These are phyloP conservation scores for Struthidea cinerea DNA, from an alignment of 2,113 vertebrate genomes.

Conservation along the genomic window DNA sequence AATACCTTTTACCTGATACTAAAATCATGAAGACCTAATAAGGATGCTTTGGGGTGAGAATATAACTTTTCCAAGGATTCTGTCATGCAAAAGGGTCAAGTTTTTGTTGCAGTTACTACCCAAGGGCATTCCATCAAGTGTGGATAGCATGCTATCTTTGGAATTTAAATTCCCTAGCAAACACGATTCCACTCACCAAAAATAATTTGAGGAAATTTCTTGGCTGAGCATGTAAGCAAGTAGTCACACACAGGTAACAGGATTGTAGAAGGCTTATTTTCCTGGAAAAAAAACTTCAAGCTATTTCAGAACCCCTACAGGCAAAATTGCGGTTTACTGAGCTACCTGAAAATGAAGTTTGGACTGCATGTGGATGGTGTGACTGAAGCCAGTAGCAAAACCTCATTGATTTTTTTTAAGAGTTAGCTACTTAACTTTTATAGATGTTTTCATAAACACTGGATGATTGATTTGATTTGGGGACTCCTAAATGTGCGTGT, in stretches of 20 bases:
- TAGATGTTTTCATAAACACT: background rate
- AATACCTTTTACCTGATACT: fast-evolving
- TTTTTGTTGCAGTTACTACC: background rate
- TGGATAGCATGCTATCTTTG: background rate
- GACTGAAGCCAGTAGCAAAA: background rate
- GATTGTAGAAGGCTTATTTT: background rate
- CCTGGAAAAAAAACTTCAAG: background rate
- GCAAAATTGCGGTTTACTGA: background rate
- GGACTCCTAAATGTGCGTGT: background rate
- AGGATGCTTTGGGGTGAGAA: background rate
- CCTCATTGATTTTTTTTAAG: background rate
- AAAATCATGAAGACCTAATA: background rate
- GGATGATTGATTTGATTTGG: background rate
- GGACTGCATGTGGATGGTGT: background rate
- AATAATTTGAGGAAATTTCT: background rate
- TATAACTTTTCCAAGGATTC: background rate
- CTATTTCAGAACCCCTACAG: background rate
- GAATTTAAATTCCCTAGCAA: background rate
- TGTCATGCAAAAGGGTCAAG: background rate
- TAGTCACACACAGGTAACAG: background rate
- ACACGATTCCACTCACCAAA: fast-evolving
- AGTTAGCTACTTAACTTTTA: background rate
- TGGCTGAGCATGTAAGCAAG: background rate
- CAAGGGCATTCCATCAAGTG: background rate
- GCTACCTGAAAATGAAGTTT: background rate